Conservation (phyloP, 2,113 vertebrate genomes). For the Galbula dea region DNA sequence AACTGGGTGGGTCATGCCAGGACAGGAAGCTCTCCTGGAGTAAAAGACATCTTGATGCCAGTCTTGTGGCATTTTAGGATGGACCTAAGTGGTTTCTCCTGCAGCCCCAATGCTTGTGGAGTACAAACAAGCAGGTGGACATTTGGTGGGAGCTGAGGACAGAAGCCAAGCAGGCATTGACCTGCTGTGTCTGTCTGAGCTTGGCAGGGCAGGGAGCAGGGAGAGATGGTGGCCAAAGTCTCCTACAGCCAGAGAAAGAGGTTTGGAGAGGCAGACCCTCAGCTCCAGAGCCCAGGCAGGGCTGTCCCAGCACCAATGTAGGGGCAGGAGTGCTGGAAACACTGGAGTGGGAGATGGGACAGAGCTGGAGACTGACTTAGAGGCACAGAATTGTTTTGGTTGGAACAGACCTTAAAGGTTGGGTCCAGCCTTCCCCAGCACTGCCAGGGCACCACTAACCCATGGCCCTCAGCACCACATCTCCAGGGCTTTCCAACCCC, state of each 20-base stretch:
- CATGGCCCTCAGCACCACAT: too few species aligned
- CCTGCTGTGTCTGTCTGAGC: accelerated
- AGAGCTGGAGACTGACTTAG: not conserved
- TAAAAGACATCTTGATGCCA: not conserved
- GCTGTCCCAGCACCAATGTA: too few species aligned
- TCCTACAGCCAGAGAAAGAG: not conserved
- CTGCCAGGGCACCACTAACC: too few species aligned
- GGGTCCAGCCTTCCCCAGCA: too few species aligned
- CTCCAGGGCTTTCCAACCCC: too few species aligned
- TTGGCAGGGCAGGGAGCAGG: not conserved
- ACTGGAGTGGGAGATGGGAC: not conserved
- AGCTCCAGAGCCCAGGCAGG: not conserved
- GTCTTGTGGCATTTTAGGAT: not conserved
- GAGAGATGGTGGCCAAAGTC: too few species aligned
- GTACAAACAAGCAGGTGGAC: accelerated
- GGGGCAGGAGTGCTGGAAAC: not conserved
- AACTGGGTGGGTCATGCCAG: not conserved
- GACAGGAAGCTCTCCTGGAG: not conserved
- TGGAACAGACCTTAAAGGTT: not conserved
- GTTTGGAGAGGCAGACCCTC: not conserved
- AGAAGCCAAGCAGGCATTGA: not conserved
- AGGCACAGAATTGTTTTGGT: not conserved
- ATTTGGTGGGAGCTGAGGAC: not conserved
- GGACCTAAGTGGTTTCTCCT: not conserved
- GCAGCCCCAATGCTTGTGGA: not conserved